Base-by-base conservation (phyloP, 2,888 invertebrate species). In the Euclidia mi region DNA sequence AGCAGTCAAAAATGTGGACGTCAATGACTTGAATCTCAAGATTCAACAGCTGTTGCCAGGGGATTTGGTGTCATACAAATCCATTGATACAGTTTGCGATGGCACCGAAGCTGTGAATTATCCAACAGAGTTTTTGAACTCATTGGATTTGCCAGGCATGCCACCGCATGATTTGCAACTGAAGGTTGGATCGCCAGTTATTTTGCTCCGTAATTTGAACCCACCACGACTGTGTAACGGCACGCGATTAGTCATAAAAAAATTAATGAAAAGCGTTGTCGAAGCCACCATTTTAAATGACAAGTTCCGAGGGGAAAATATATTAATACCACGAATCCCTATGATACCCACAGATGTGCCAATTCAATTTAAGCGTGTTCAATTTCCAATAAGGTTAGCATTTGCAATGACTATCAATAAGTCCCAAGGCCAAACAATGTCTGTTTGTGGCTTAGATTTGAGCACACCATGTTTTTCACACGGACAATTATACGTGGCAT, bases 1-100 rank as follows among this genome's bases (percentile, higher is more conserved):
- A 38, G 61, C 51, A 1, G 57, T 49, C 34, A 77, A 76, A 69
- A 78, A 80, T 42, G 60, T 64, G 45, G 72, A 57, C 57, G 56
- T 56, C 17, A 11, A 60, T 0, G 50, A 43, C 28, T 18, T 57
- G 7, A 62, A 62, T 62, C 45, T 45, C 6, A n/a, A 45, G 12
- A 62, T 62, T 57, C 50, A 57, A 18, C 15, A 37, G 20, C 15
- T 42, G 37, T 41, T 55, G 15, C 17, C 44, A n/a, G 57, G 62
- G 25, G 31, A 50, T 38, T 62, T 62, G 37, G 32, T 9, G 34
- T 32, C 7, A 0, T 63, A 45, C 38, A 56, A 52, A 59, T 63
- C 63, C 14, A 25, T 71, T 40, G 59, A 65, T 42, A 38, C 58
- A 4, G 28, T 37, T 34, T 58, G 28, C 15, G 55, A 65, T 15